These are phyloP conservation scores for Leucoptera coffeella DNA, from an alignment of 2,888 invertebrate species.

Conservation along the genomic window DNA sequence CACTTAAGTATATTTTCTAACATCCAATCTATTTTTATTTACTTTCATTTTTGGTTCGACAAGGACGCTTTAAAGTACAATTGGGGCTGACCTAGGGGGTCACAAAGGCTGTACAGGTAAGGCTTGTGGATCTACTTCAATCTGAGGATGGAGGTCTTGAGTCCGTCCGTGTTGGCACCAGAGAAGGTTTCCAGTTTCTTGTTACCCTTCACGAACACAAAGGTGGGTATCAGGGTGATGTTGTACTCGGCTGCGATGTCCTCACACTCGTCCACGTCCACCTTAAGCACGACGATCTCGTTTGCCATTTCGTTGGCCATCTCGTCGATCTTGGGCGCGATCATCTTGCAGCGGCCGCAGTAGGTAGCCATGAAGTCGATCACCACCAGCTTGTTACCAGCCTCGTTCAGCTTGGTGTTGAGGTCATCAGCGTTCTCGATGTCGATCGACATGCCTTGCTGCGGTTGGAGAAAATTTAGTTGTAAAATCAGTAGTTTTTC, in stretches of 20 bases:
- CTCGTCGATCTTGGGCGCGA: constrained; percentile 74
- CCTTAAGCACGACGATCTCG: constrained; percentile 50
- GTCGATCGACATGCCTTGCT: constrained; percentile 54
- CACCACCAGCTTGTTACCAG: constrained; percentile 74
- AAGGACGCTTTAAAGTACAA: too few relatives aligned
- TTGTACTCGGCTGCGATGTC: constrained; percentile 73
- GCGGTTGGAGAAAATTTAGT: too few relatives aligned
- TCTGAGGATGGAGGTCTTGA: constrained; percentile 55
- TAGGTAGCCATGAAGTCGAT: constrained; percentile 89
- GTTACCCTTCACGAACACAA: constrained; percentile 73
- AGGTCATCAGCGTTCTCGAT: constrained; percentile 61
- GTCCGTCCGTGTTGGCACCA: constrained; percentile 70
- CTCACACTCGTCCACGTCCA: constrained; percentile 85
- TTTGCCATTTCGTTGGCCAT: constrained; percentile 55
- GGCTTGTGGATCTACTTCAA: constrained; percentile 41
- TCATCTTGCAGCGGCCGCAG: constrained; percentile 91
- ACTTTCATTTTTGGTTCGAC: too few relatives aligned
- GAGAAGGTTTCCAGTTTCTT: constrained; percentile 65
- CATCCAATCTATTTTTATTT: too few relatives aligned
- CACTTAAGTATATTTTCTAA: too few relatives aligned
- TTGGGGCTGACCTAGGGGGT: too few relatives aligned
- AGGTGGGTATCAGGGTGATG: constrained; percentile 85
- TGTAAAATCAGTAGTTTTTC: too few relatives aligned
- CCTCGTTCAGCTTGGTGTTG: constrained; percentile 60
- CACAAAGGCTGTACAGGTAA: too few relatives aligned